phyloP scores from a whole-genome alignment of 2,113 vertebrate species.

The Polypterus senegalus region DNA sequence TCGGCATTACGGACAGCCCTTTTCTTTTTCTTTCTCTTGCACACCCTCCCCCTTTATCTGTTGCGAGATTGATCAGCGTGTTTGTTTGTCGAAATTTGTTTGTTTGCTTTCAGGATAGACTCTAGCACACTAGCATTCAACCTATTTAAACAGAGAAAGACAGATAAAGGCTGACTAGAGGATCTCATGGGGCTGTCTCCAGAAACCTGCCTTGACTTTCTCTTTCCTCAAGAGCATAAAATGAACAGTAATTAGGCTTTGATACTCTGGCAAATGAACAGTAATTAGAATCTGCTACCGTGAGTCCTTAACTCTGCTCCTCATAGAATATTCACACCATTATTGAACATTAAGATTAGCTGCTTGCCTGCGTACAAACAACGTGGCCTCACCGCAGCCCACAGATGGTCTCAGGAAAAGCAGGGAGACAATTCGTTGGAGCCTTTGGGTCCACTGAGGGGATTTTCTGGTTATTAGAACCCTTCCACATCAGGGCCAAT shows the following conservation, averaged over 20 bases:
- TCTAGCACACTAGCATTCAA: conserved; percentile 70
- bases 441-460: conserved; percentile 94
- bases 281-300: conserved; percentile 97
- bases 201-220: conserved; percentile 85
- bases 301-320: conserved; percentile 80
- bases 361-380: conserved; percentile 73
- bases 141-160: conserved; percentile 82
- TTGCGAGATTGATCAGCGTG: conserved; percentile 71
- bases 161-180: conserved; percentile 75
- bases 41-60: conserved; percentile 49
- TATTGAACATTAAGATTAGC: conserved; percentile 97
- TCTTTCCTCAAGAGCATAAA: conserved; percentile 90
- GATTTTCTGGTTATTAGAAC: conserved; percentile 99
- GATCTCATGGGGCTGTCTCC: conserved; percentile 87
- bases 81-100: conserved; percentile 86
- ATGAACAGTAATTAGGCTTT: conserved; percentile 99
- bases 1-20: conserved; percentile 65
- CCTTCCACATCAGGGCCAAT: conserved; percentile 98
- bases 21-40: conserved; percentile 19
- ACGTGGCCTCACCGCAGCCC: conserved; percentile 59
- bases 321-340: conserved; percentile 96
- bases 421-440: conserved; percentile 77
- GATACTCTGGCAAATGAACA: conserved; percentile 99
- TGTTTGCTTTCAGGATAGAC: conserved; percentile 79
- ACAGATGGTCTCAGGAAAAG: conserved; percentile 66